Base-by-base conservation (phyloP, 2,113 vertebrate species). In the Copsychus sechellarum region DNA sequence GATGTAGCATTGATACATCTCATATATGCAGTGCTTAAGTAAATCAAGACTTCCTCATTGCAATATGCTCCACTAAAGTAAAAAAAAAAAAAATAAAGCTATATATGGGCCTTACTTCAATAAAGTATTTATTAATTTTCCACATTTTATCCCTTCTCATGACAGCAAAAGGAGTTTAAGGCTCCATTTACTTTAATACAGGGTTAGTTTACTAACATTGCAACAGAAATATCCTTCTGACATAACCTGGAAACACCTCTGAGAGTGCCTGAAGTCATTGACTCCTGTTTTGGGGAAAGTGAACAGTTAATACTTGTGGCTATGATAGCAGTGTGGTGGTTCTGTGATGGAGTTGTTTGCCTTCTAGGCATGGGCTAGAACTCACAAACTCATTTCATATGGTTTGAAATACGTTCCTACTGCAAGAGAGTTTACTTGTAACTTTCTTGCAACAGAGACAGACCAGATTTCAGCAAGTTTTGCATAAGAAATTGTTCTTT, bases 131-230 rank as follows among this genome's bases (percentile, higher is more conserved):
- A 40, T 11, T 72, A 1, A 0, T 88, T 88, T 93, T 83, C 45
- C 24, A 43, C 72, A 48, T 25, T 93, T 77, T 61, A 73, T 77
- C n/a, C n/a, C 22, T 80, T 72, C 40, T 72, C 8, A 36, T 77
- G 82, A 86, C 58, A 77, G 50, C 13, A 60, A 86, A 86, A 64
- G 8, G 26, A 40, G 31, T 36, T 86, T 80, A 92, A 90, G 48
- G 36, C 34, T 93, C 62, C 54, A 61, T 33, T 83, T 74, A 76
- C 50, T 86, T 82, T n/a, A 77, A 79, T 48, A 43, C 21, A 77
- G 36, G 53, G 62, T 22, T 76, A n/a, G 28, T 88, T 90, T 86
- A 56, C 36, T 61, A 64, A 76, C 47, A 54, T 2, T 60, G 29
- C 53, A 85, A 60, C 7, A 79, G n/a, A 88, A 90, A 88, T 31